A percentile compares a stretch with the other conserved stretches of the same genome.
Conservation (phyloP, 1,140 invertebrate genomes). For the Platorchestia sp. region DNA sequence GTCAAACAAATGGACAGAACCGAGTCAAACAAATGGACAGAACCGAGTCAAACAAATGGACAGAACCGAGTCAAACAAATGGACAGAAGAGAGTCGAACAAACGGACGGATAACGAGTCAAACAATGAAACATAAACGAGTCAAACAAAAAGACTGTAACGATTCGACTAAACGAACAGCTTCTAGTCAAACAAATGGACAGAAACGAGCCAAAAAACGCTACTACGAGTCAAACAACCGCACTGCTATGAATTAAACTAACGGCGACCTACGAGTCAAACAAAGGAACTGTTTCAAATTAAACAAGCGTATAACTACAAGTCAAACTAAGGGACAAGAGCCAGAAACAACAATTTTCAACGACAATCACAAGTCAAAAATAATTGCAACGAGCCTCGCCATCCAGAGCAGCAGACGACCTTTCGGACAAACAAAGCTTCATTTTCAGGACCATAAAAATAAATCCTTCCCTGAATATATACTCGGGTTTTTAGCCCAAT, state of each 20-base stretch:
- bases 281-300: background rate
- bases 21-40: too few species aligned
- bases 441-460: background rate
- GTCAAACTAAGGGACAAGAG: too few species aligned
- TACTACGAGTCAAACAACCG: background rate
- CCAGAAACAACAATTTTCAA: background rate
- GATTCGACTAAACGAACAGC: background rate
- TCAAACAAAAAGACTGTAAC: background rate
- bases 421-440: background rate
- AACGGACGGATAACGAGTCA: too few species aligned
- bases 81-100: too few species aligned
- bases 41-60: too few species aligned
- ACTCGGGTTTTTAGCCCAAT: background rate
- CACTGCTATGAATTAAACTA: background rate
- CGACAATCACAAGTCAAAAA: background rate
- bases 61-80: too few species aligned
- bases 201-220: too few species aligned
- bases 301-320: too few species aligned
- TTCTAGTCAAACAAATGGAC: background rate
- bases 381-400: background rate
- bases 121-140: too few species aligned
- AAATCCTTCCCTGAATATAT: background rate
- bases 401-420: too few species aligned
- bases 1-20: too few species aligned
- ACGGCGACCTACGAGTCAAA: background rate